Evolutionary conservation across 2,888 invertebrate genomes (phyloP).

Genomic region (Meganola albula): DNA sequence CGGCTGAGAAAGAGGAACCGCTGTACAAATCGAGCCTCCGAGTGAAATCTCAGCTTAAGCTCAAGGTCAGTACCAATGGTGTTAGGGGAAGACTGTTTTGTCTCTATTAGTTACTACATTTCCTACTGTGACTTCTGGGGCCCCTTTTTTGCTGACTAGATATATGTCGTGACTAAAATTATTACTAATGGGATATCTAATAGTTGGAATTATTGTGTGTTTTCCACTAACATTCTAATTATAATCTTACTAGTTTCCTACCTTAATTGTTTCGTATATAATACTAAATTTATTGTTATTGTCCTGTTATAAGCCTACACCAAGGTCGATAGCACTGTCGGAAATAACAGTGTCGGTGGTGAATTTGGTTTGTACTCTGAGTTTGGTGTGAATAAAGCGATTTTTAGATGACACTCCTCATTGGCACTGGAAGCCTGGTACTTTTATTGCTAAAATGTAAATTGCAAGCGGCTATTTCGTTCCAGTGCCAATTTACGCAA

Average conservation of each 20-base stretch:
- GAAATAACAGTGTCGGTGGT: conserved; percentile 75
- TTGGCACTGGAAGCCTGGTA: conserved; percentile 48
- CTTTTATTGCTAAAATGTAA: conserved; percentile 5
- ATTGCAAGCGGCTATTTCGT: neutral
- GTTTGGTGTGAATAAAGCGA: conserved; percentile 33
- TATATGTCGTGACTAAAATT: conserved; percentile 24
- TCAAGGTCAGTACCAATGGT: conserved; percentile 62
- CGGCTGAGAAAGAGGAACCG: conserved; percentile 66
- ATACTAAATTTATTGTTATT: conserved; percentile 58
- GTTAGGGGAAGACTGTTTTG: conserved; percentile 33
- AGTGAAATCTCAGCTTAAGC: conserved; percentile 52
- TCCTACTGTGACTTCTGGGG: conserved; percentile 47
- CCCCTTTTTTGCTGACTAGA: conserved; percentile 32
- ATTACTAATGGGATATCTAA: conserved; percentile 28
- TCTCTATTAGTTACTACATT: conserved; percentile 57
- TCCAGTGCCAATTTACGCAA: conserved; percentile 25
- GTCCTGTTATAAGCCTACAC: conserved; percentile 67
- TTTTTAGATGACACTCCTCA: conserved; percentile 45
- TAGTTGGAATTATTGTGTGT: conserved; percentile 12
- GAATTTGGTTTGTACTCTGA: conserved; percentile 72
- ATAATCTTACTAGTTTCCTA: conserved; percentile 13
- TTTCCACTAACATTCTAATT: neutral
- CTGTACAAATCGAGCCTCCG: conserved; percentile 71
- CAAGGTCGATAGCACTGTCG: conserved; percentile 72
- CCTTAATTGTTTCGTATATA: conserved; percentile 32